Base-by-base conservation (phyloP, 2,797 vertebrate species). In the Anguilla megastoma region DNA sequence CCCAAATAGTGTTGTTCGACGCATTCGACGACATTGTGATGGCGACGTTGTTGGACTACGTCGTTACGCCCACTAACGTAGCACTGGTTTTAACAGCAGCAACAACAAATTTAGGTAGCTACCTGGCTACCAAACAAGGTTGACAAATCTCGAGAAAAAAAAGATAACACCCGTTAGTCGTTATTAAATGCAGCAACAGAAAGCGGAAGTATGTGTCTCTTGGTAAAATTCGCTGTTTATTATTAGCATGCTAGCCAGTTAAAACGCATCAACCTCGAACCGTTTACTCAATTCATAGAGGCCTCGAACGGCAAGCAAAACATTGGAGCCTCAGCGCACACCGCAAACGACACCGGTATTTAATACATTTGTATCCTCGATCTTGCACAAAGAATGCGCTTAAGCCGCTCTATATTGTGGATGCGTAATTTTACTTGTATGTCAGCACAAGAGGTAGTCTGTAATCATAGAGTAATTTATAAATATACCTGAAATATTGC, bases 301-400 rank as follows among this genome's bases (percentile, higher is more conserved):
- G 90, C 90, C 88, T 88, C 52, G 45, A 54, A 27, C 30, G 80
- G 63, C 56, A 84, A 87, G 82, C 87, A 90, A 86, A 88, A 90
- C 90, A 91, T 79, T 89, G 88, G 18, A 90, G 91, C 86, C 87
- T 88, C 85, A n/a, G n/a, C 18, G 18, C n/a, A 80, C 50, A 74
- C 48, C 84, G 10, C 48, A 66, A 74, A 82, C 45, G 63, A 79
- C 63, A 50, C 33, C 88, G 27, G 63, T 30, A 69, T 86, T 52
- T n/a, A 87, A 24, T 45, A 27, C 8, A 33, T 14, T 48, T 74
- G 14, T 63, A 5, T 36, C 18, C 45, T 82, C 24, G 1, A 50
- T 82, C 41, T 82, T 50, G 21, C 21, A 10, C 45, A 0, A 14
- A 60, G 63, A 7, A 48, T 56, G 41, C 27, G 41, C 60, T 33